A percentile compares a stretch with the other conserved stretches of the same genome.
Evolutionary conservation across 2,113 vertebrate genomes (phyloP).

Genomic region (Melanostigma gelatinosum): DNA sequence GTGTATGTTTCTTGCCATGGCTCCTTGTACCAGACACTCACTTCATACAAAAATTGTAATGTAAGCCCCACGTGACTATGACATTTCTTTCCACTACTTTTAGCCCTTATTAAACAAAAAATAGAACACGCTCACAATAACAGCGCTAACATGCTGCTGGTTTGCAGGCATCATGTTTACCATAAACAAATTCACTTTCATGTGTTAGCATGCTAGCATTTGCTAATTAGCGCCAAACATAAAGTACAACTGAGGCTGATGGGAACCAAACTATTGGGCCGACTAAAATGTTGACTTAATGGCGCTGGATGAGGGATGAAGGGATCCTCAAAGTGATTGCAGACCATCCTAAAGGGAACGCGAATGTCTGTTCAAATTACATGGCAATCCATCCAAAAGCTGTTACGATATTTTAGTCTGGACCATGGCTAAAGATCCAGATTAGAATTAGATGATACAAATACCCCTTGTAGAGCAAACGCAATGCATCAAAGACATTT

Average conservation of each 20-base stretch:
- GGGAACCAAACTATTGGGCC: neutral
- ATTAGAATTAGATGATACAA: neutral
- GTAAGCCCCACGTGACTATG: neutral
- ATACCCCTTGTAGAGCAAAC: neutral
- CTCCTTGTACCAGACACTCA: conserved; percentile 7
- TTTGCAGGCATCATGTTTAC: neutral
- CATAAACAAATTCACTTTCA: neutral
- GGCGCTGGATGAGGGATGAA: neutral
- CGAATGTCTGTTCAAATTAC: neutral
- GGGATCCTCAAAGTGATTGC: neutral
- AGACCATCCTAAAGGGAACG: neutral
- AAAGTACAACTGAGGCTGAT: neutral
- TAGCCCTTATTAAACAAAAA: neutral
- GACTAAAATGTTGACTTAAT: neutral
- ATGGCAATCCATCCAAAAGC: neutral
- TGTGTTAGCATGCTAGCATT: neutral
- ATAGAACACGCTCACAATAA: neutral
- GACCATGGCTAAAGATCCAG: neutral
- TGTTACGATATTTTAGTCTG: neutral
- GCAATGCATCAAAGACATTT: neutral
- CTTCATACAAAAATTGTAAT: neutral
- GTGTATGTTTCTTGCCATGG: neutral
- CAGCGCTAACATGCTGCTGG: neutral
- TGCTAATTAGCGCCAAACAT: neutral
- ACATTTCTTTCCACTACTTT: neutral